phyloP scores from a whole-genome alignment of 2,113 vertebrate species.

The Anoura caudifer region DNA sequence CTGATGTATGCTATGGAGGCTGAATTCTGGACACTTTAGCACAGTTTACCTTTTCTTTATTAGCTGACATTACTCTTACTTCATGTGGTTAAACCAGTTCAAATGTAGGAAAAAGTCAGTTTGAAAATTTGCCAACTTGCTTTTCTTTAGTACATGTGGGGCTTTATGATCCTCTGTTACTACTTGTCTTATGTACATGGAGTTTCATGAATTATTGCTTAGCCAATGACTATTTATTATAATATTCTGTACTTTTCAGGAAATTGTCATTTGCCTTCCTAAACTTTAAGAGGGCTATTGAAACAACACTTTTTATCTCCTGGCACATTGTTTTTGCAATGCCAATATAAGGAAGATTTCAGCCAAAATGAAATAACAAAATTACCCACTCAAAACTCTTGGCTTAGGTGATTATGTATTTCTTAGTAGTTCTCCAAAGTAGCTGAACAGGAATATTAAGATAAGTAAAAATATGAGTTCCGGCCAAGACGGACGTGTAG shows the following conservation, averaged over 20 bases:
- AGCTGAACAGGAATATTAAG: constrained; percentile 20
- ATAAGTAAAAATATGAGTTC: not conserved
- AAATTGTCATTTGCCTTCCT: constrained; percentile 34
- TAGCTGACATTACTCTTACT: not conserved
- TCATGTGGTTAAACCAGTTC: not conserved
- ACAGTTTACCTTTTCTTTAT: constrained; percentile 49
- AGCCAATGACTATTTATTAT: not conserved
- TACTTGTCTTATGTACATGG: constrained; percentile 1
- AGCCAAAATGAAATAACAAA: not conserved
- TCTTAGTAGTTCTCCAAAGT: constrained; percentile 39
- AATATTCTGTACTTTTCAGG: constrained; percentile 21
- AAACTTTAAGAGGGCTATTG: not conserved
- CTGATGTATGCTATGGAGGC: constrained; percentile 17
- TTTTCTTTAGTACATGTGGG: not conserved
- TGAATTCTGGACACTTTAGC: not conserved
- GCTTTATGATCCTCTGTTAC: not conserved
- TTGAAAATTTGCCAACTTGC: not conserved
- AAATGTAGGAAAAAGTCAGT: constrained; percentile 28
- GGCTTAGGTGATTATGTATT: constrained; percentile 32
- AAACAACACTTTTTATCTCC: not conserved
- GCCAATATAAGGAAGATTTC: not conserved
- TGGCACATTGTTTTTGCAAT: not conserved
- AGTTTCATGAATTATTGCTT: not conserved
- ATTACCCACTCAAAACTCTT: not conserved
- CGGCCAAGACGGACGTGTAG: no score